Evolutionary conservation across 2,888 invertebrate genomes (phyloP), one percentile per base, ranked within the genome.

Genomic region (Coelogynopora nodosa): DNA sequence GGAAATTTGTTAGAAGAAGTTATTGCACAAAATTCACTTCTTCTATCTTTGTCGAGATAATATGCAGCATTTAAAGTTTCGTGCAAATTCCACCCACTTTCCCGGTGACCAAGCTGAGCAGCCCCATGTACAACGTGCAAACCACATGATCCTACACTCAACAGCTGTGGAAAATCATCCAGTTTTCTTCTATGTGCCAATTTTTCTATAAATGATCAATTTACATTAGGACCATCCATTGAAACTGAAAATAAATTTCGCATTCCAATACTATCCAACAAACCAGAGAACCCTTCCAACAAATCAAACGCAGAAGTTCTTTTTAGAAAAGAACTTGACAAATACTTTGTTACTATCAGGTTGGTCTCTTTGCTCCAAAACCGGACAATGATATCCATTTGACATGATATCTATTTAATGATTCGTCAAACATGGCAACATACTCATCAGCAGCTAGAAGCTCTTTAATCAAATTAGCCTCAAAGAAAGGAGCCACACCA

Each of bases 361-460:
- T 49, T 49, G 49, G 49, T 49, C 49, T 49, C 49, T 10, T 49
- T 49, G 18, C 5, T 49, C 80, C 80, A 80, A 80, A 27, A 80
- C 80, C 80, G 23, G 27, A 80, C 80, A 27, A 80, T 80, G 80
- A 80, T n/a, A 80, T 80, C 80, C 74, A 82, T 82, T 31, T 13
- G n/a, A 13, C 13, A 5, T 5, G 10, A 13, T 13, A 5, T n/a
- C 23, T 80, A 23, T 80, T 80, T 5, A 80, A n/a, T 23, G 81
- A 80, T 80, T 80, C 81, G n/a, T 80, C 81, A n/a, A 80, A 80
- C 81, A 80, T 80, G 5, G 29, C 23, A n/a, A 5, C 5, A 28
- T 80, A 80, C 23, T 80, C 81, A 10, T n/a, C 27, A 23, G 81
- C 81, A 80, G 10, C 23, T n/a, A n/a, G n/a, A n/a, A n/a, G n/a